phyloP scores from a whole-genome alignment of 1,140 invertebrate genomes.

The Octopus bimaculoides region DNA sequence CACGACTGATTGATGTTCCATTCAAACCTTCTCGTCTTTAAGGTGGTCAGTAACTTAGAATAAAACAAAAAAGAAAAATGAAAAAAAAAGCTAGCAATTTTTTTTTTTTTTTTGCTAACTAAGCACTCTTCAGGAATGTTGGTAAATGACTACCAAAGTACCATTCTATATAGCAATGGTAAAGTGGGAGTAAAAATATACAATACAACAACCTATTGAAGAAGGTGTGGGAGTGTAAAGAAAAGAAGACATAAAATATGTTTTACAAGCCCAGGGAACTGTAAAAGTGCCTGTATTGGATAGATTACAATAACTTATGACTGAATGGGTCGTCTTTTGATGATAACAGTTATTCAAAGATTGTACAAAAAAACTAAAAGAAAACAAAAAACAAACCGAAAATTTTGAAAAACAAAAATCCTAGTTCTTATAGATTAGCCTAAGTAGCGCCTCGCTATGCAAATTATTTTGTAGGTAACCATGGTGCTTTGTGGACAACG shows the following conservation, averaged over 20 bases:
- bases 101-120: neutral
- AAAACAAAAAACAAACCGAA: neutral
- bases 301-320: neutral
- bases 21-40: neutral
- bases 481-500: slow-evolving; percentile 14
- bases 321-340: neutral
- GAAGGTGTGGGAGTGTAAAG: neutral
- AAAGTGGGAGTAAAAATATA: neutral
- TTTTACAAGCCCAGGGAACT: slow-evolving; percentile 5
- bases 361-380: neutral
- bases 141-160: neutral
- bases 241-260: neutral
- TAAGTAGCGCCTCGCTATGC: slow-evolving; percentile 15
- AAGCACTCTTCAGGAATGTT: neutral
- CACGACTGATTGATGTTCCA: neutral
- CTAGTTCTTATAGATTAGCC: slow-evolving; percentile 9
- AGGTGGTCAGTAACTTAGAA: neutral
- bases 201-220: neutral
- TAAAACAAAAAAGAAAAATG: no score
- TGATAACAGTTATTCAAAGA: neutral
- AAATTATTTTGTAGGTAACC: slow-evolving; percentile 14
- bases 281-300: slow-evolving; percentile 14
- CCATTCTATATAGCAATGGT: neutral
- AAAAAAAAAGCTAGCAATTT: neutral
- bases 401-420: neutral